Evolutionary conservation across 2,888 invertebrate species (phyloP), one percentile per base, ranked within the genome.

Genomic region (Chymomyza amoena): DNA sequence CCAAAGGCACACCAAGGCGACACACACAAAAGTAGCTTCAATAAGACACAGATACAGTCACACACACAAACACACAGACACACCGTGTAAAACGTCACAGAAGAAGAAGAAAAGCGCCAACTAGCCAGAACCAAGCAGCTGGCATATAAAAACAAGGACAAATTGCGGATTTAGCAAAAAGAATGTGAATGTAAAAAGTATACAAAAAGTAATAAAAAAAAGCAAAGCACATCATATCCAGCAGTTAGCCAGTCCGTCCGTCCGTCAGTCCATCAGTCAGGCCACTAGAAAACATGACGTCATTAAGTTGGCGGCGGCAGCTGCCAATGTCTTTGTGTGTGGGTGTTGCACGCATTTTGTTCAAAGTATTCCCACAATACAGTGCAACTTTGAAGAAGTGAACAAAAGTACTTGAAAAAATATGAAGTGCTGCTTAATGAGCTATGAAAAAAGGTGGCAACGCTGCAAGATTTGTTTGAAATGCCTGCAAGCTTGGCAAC

Each of bases 61-160:
- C 72, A 75, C 75, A 87, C 85, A 82, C 72, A 80, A 61, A 75
- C 86, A 79, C 64, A 73, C 51, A 77, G 83, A 82, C 71, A 75
- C 75, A 81, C 85, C 80, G 70, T 72, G 72, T 57, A 25, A 9
- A 28, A 57, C 28, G 57, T 51, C 62, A 50, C n/a, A n/a, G n/a
- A 54, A 61, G 64, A 39, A 69, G 64, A 39, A 45, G 66, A 72
- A 60, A 66, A 59, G 74, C 70, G 69, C 20, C 52, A 65, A 60
- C 39, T 16, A 36, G 54, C 15, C 52, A 52, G 32, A 32, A 57
- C 65, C 56, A 65, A 70, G 73, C 76, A 82, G 80, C 82, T 87
- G 76, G 70, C 75, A 73, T 65, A 88, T 72, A 75, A 71, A 86
- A 84, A 76, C 87, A 84, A 84, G 88, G 82, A 84, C 87, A 87